A percentile compares a stretch with the other conserved stretches of the same genome.
Evolutionary conservation across 2,113 vertebrate species (phyloP).

Genomic region (Dasyornis broadbenti): DNA sequence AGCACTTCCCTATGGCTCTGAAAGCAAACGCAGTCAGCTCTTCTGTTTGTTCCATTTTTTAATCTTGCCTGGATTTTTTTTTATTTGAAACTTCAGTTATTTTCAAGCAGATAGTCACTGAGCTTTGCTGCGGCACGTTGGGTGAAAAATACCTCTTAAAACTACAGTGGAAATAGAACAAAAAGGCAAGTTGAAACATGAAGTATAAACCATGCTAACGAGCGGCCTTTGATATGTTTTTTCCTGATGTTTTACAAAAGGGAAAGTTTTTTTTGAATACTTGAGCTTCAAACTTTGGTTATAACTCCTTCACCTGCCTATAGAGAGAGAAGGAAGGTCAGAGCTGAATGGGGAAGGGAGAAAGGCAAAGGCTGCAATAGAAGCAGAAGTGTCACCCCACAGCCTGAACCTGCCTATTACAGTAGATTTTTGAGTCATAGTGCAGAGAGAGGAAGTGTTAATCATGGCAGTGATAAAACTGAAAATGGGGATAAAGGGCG

Average conservation of each 20-base stretch:
- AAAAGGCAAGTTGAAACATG: constrained; percentile 32
- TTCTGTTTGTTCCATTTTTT: not conserved
- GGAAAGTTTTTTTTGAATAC: not conserved
- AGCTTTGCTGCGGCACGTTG: constrained; percentile 11
- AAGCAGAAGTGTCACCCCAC: not conserved
- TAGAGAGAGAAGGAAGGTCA: not conserved
- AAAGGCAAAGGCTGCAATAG: not conserved
- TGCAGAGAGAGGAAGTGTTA: constrained; percentile 8
- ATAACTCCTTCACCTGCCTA: not conserved
- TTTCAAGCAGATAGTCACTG: not conserved
- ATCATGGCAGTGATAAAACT: not conserved
- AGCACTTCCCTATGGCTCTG: not conserved
- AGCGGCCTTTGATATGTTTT: constrained; percentile 39
- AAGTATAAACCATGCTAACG: not conserved
- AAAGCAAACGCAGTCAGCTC: not conserved
- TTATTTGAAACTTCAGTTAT: not conserved
- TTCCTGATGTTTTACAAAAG: not conserved
- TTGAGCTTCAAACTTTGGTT: not conserved
- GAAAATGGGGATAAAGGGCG: not conserved
- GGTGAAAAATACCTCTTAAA: constrained; percentile 14
- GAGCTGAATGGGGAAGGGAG: not conserved
- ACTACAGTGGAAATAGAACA: not conserved
- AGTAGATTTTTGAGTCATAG: not conserved
- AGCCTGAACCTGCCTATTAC: not conserved
- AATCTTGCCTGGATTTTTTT: not conserved